Conservation (phyloP, 1,140 invertebrate species). For the Pseudomyrmex sp. region DNA sequence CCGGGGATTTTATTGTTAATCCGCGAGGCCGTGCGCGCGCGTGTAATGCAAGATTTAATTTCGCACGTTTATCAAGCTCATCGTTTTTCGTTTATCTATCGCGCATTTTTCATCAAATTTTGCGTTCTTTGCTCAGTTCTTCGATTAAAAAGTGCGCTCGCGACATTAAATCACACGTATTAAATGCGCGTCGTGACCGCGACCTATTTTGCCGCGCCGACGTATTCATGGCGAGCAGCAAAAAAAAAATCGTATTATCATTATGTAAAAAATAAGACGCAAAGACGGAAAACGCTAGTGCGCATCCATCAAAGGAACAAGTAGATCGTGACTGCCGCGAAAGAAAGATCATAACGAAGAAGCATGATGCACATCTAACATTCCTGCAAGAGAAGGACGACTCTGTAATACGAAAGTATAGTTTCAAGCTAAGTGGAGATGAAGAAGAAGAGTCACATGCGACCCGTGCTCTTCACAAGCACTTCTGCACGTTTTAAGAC, state of each 20-base stretch:
- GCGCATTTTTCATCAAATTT: slow-evolving; percentile 45
- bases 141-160: neutral
- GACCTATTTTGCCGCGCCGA: neutral
- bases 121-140: neutral
- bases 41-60: slow-evolving; percentile 50
- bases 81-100: neutral
- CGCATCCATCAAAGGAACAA: slow-evolving; percentile 18
- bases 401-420: neutral
- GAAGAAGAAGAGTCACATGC: neutral
- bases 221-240: neutral
- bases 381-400: neutral
- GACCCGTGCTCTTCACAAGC: neutral
- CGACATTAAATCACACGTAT: slow-evolving; percentile 7
- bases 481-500: slow-evolving; percentile 1
- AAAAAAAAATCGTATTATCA: neutral
- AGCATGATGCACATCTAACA: slow-evolving; percentile 8
- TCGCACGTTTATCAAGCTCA: slow-evolving; percentile 45
- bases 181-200: neutral
- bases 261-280: slow-evolving; percentile 4
- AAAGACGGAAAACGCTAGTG: neutral
- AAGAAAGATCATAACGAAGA: slow-evolving; percentile 28
- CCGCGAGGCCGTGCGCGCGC: slow-evolving; percentile 23
- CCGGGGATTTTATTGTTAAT: slow-evolving; percentile 64
- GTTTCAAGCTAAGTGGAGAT: slow-evolving; percentile 35
- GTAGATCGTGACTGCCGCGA: neutral